Conservation (phyloP, 2,113 vertebrate genomes). For the Pollachius pollachius region DNA sequence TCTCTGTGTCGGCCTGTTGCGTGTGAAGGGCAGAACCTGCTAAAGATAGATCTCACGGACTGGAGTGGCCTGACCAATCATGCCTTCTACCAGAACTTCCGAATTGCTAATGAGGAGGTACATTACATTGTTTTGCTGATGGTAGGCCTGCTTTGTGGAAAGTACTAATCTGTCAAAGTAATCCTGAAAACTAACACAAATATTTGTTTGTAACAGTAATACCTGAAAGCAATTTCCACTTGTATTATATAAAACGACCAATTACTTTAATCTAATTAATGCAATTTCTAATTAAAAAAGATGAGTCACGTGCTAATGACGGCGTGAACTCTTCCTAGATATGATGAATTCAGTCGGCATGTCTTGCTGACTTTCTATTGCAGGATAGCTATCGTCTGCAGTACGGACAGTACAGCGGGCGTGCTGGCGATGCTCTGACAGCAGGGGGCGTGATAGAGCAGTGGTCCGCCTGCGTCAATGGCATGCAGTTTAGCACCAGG, state of each 20-base stretch:
- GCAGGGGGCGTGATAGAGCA: conserved; percentile 80
- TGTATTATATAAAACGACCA: no score
- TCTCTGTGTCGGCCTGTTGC: background rate
- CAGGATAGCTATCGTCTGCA: conserved; percentile 85
- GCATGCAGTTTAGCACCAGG: conserved; percentile 86
- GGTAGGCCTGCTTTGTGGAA: background rate
- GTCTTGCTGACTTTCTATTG: background rate
- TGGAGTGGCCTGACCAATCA: conserved; percentile 80
- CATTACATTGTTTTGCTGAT: conserved; percentile 2
- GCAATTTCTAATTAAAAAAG: no score
- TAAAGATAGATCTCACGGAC: conserved; percentile 88
- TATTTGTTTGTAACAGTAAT: no score
- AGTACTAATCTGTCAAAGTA: no score
- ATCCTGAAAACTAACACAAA: no score
- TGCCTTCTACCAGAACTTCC: conserved; percentile 83
- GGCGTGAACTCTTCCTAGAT: no score
- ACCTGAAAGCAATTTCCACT: no score
- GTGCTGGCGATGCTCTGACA: conserved; percentile 82
- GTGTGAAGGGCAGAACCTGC: conserved; percentile 72
- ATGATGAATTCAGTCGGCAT: background rate
- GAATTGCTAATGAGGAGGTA: conserved; percentile 78
- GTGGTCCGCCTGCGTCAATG: conserved; percentile 82
- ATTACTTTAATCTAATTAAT: no score
- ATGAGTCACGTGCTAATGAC: no score
- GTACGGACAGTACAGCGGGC: conserved; percentile 80